phyloP scores from a whole-genome alignment of 2,797 vertebrate genomes.

The Sebastes hubbsi region DNA sequence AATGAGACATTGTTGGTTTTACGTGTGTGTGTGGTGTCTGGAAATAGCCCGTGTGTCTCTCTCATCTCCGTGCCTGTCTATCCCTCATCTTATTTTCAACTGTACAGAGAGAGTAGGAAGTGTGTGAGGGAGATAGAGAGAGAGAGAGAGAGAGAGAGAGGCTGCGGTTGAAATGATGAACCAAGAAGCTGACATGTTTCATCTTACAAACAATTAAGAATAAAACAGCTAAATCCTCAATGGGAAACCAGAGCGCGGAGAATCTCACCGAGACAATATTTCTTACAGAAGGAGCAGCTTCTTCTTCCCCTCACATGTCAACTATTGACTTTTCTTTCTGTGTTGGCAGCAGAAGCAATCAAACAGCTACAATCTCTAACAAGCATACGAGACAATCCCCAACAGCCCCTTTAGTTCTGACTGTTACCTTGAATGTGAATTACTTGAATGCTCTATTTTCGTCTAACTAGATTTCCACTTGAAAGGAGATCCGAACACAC shows the following conservation, averaged over 20 bases:
- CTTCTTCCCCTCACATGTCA: conserved; percentile 16
- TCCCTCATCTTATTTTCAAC: conserved; percentile 30
- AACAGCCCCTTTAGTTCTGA: background rate
- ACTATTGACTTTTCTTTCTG: conserved; percentile 32
- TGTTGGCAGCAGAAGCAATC: conserved; percentile 34
- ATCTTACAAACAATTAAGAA: conserved; percentile 34
- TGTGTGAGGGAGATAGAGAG: background rate
- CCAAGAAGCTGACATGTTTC: conserved; percentile 18
- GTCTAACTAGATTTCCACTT: background rate
- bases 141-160: background rate
- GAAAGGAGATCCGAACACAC: background rate
- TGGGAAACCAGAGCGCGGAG: background rate
- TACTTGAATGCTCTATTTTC: background rate
- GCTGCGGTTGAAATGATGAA: background rate
- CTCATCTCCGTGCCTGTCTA: conserved; percentile 8
- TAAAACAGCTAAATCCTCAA: background rate
- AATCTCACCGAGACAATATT: conserved; percentile 6
- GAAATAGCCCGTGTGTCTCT: conserved; percentile 28
- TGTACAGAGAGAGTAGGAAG: background rate
- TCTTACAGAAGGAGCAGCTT: conserved; percentile 2
- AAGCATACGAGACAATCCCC: conserved; percentile 13
- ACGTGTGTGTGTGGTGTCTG: conserved; percentile 10
- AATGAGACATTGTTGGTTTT: conserved; percentile 50
- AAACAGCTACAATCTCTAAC: conserved; percentile 21
- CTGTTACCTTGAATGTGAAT: conserved; percentile 13